Conservation (phyloP, 2,113 vertebrate genomes). For the Grammomys dolichurus region DNA sequence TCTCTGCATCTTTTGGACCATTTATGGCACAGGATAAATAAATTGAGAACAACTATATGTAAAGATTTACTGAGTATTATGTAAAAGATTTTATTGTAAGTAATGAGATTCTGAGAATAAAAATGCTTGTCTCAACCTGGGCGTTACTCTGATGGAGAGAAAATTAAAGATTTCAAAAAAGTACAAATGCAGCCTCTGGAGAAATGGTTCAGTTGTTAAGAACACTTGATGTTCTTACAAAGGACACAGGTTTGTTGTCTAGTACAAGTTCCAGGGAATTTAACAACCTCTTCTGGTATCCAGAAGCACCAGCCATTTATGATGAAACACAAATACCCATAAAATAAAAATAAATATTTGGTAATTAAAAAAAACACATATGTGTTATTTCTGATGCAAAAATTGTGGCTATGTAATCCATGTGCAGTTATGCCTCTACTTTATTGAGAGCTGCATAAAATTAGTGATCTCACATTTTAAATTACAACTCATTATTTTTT, state of each 20-base stretch:
- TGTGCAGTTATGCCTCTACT: background rate
- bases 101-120: background rate
- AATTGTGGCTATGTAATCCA: background rate
- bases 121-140: background rate
- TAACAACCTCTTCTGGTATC: background rate
- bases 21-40: background rate
- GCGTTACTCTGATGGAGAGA: background rate
- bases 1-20: background rate
- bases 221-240: background rate
- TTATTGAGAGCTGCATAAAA: background rate
- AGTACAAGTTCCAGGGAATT: background rate
- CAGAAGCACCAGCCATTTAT: background rate
- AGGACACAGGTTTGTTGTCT: background rate
- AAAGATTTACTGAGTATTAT: background rate
- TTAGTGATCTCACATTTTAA: background rate
- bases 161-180: background rate
- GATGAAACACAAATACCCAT: background rate
- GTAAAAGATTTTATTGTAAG: background rate
- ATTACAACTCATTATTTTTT: background rate
- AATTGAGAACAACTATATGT: background rate
- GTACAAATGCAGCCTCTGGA: background rate
- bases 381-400: background rate
- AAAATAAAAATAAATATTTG: background rate
- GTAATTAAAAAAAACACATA: background rate
- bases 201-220: background rate